These are phyloP conservation scores for Caenorhabditis sp. DNA, from an alignment of 2,888 invertebrate genomes.

Conservation along the genomic window DNA sequence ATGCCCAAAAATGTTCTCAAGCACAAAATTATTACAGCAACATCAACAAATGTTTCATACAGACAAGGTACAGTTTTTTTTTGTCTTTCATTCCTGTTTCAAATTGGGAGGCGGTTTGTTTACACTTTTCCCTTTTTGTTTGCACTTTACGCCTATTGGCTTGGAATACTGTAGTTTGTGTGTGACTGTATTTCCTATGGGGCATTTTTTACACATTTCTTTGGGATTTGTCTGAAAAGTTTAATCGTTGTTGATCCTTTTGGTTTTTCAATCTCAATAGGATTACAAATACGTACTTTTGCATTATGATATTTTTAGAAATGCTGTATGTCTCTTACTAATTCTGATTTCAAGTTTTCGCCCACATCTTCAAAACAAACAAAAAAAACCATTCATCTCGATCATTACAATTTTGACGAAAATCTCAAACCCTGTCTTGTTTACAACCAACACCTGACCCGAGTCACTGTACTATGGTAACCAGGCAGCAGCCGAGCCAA, in stretches of 20 bases:
- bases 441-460: conserved; percentile 1
- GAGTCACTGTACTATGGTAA: conserved; percentile 9
- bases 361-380: neutral
- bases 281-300: too few species aligned
- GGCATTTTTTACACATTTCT: too few species aligned
- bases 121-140: neutral
- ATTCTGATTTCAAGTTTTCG: neutral
- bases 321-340: too few species aligned
- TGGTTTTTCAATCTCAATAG: too few species aligned
- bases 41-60: conserved; percentile 68
- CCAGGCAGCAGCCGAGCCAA: neutral
- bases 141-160: neutral
- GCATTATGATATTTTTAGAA: too few species aligned
- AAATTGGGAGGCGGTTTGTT: neutral
- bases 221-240: too few species aligned
- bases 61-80: conserved; percentile 57
- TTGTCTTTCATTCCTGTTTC: neutral
- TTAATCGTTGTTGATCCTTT: too few species aligned
- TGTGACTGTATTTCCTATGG: neutral
- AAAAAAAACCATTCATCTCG: neutral
- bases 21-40: conserved; percentile 59
- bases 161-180: neutral
- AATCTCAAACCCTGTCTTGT: neutral
- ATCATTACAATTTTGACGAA: neutral
- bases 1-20: conserved; percentile 62